Conservation (phyloP, 2,888 invertebrate species). For the Vandiemenella viatica region DNA sequence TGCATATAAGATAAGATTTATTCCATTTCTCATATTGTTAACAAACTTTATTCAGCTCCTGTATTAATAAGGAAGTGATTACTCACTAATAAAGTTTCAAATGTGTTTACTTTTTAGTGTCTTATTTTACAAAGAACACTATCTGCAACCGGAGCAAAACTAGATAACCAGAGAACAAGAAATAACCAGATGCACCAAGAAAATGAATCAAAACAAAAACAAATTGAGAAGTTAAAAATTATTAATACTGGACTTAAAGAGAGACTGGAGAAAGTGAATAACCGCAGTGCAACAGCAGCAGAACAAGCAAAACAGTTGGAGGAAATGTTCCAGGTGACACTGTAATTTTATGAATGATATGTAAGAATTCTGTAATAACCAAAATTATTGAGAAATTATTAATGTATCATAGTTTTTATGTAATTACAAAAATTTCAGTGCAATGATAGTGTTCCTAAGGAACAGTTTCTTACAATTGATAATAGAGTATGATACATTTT, state of each 20-base stretch:
- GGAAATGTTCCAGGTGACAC: conserved; percentile 35
- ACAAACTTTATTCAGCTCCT: too few species aligned
- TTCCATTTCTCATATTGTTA: too few species aligned
- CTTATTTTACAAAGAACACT: not conserved
- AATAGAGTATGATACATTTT: too few species aligned
- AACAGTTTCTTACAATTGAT: too few species aligned
- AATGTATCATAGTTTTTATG: too few species aligned
- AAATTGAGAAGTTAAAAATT: conserved; percentile 26
- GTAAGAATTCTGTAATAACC: not conserved
- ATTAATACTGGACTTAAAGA: conserved; percentile 25
- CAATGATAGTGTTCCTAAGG: too few species aligned
- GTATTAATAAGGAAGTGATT: too few species aligned
- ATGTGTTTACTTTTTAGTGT: not conserved
- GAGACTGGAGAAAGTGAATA: conserved; percentile 35
- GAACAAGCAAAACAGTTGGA: conserved; percentile 43
- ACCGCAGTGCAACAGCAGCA: conserved; percentile 30
- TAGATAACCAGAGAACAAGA: conserved; percentile 24
- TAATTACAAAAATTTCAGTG: too few species aligned
- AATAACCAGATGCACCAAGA: conserved; percentile 21
- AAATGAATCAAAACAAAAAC: conserved; percentile 18
- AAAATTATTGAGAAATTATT: too few species aligned
- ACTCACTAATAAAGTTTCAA: too few species aligned
- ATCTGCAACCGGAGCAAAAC: conserved; percentile 20
- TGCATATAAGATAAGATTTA: too few species aligned
- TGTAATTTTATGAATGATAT: conserved; percentile 26